Percentiles rank a stretch among this genome's conserved stretches.
These are phyloP conservation scores for Neodontobutis hainanensis DNA, from an alignment of 2,113 vertebrate genomes.

Conservation along the genomic window DNA sequence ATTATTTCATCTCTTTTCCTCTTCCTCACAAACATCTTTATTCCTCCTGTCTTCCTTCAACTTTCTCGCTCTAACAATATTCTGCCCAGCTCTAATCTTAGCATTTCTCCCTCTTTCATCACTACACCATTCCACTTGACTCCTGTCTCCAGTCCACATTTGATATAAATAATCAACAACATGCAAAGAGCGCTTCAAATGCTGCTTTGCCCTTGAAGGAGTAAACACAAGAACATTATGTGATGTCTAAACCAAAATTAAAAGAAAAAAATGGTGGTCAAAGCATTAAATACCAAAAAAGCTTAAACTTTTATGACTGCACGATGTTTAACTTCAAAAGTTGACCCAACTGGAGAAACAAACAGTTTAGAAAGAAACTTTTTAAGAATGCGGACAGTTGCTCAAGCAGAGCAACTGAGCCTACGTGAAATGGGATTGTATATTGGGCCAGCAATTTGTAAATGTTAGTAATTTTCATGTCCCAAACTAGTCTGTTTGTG, in stretches of 20 bases:
- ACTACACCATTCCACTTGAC: conserved; percentile 54
- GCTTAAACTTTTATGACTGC: conserved; percentile 20
- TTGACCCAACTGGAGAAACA: background rate
- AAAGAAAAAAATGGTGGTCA: conserved; percentile 1
- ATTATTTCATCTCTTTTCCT: conserved; percentile 19
- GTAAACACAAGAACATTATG: conserved; percentile 51
- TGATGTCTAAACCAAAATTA: conserved; percentile 29
- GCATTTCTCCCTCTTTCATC: conserved; percentile 71
- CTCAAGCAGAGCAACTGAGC: too few species aligned
- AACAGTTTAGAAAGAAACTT: too few species aligned
- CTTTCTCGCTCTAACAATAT: conserved; percentile 49
- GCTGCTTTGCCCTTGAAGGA: conserved; percentile 48
- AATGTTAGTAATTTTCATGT: too few species aligned
- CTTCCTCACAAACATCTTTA: conserved; percentile 9
- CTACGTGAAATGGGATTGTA: too few species aligned
- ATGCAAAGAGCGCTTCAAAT: conserved; percentile 33
- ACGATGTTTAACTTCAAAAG: background rate
- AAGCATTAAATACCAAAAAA: conserved; percentile 6
- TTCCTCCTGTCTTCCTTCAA: conserved; percentile 27
- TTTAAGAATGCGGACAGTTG: too few species aligned
- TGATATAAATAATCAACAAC: conserved; percentile 67
- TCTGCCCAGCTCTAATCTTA: conserved; percentile 54
- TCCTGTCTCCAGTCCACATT: conserved; percentile 36
- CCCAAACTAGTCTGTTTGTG: too few species aligned
- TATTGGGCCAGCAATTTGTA: too few species aligned